A percentile compares a stretch with the other conserved stretches of the same genome.
Conservation (phyloP, 2,888 invertebrate genomes). For the Encarsia formosa region DNA sequence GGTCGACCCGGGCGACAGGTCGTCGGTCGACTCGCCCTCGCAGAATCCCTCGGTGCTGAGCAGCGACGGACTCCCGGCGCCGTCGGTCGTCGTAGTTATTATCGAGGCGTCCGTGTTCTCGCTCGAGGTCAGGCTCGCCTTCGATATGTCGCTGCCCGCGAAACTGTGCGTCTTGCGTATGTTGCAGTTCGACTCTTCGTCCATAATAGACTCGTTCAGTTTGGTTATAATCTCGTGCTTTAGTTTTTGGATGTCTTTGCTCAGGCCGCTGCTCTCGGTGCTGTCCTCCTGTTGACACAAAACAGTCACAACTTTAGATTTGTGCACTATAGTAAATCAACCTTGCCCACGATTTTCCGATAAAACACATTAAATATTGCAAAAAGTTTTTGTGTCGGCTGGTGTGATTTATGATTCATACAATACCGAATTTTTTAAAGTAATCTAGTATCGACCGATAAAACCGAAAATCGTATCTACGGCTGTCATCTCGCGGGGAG, state of each 20-base stretch:
- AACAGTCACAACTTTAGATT: too few species aligned
- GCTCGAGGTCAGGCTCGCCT: conserved; percentile 62
- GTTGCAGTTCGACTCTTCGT: conserved; percentile 16
- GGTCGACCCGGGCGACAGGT: conserved; percentile 45
- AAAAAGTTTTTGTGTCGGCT: too few species aligned
- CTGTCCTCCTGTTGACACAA: too few species aligned
- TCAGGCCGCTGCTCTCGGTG: conserved; percentile 37
- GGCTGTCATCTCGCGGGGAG: too few species aligned
- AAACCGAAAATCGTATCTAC: too few species aligned
- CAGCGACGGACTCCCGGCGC: conserved; percentile 50
- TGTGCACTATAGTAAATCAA: too few species aligned
- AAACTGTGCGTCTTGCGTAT: conserved; percentile 47
- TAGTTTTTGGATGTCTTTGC: conserved; percentile 43
- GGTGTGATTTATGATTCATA: too few species aligned
- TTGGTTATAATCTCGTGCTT: conserved; percentile 46
- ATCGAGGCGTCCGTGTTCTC: conserved; percentile 64
- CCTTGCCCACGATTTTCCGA: too few species aligned
- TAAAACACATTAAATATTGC: too few species aligned
- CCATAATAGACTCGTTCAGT: conserved; percentile 29
- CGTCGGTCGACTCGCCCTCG: conserved; percentile 48
- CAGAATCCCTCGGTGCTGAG: conserved; percentile 48
- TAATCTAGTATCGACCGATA: too few species aligned
- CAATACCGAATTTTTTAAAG: too few species aligned
- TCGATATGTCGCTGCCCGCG: conserved; percentile 48
- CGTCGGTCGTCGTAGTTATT: conserved; percentile 64